Base-by-base conservation (phyloP, 2,888 invertebrate species). In the Hirudinaria manillensis region DNA sequence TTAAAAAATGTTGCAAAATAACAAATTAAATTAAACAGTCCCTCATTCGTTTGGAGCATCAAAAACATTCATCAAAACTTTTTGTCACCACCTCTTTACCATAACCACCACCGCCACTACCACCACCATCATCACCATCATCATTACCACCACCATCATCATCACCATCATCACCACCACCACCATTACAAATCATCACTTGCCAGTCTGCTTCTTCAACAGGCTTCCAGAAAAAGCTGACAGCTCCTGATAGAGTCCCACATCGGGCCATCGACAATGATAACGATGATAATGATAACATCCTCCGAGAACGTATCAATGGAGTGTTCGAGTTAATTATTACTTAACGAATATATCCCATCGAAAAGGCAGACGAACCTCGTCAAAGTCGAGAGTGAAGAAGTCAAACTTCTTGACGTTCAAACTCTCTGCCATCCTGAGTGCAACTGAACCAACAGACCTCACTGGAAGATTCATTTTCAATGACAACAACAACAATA, bases 371-470 rank as follows among this genome's bases (percentile, higher is more conserved):
- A 61, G 16, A 75, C 21, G 24, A 13, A 86, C 87, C 86, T 94
- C 93, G 86, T 93, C 91, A 79, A 92, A 91, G 85, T 94, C 93
- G 56, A 95, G 90, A 53, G 93, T 89, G 84, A 94, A 99, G 84
- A 91, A 97, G 85, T 98, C 93, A 86, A 98, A 93, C 84, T 93
- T 92, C 19, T 89, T 88, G 77, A 89, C 87, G 72, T 89, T 87
- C 66, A 89, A 88, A 75, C 90, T 89, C 56, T 92, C 85, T 13
- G 91, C 90, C 87, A 93, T 96, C 77, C 93, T 88, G 74, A 95
- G 87, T 68, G 95, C 93, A 0, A 98, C 91, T 0, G 97, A 97
- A 38, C 93, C 96, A 76, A 98, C 83, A 0, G 97, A 97, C 29
- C 98, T 89, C 66, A 91, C 91, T 90, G 84, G 75, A 70, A 72